Evolutionary conservation across 2,113 vertebrate species (phyloP), one percentile per base, ranked within the genome.

Genomic region (Cnemophilus loriae): DNA sequence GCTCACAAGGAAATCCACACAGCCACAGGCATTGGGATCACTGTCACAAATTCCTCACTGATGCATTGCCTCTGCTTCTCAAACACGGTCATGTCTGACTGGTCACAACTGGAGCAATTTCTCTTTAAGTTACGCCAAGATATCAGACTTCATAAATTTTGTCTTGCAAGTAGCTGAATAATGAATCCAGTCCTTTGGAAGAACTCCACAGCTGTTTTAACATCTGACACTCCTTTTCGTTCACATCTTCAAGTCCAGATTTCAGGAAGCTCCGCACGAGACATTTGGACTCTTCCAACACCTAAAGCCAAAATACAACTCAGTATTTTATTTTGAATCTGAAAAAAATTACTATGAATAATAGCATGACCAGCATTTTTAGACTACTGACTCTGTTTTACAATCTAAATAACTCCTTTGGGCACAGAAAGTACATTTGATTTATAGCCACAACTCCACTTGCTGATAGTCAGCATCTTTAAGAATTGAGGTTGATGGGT

Each of bases 131-230:
- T 10, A 68, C 32, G 56, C 73, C 14, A 30, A 28, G 87, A 53
- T 77, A 60, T 99, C 98, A 99, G 95, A 99, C 99, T 96, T 99
- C 99, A 17, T 98, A 99, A 23, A 98, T 98, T 94, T 99, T 99
- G 98, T 98, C 99, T 95, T 99, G 99, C 95, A 99, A 97, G 96
- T 99, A 99, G 97, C 98, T 99, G 97, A 99, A 99, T 47, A 99
- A 98, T 2, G 99, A 99, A 94, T 99, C 99, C 86, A 99, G 98
- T 97, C 99, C 99, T 97, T 99, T 99, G 96, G 99, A 99, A 88
- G 99, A 99, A 78, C 99, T 99, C 99, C 99, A 99, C 83, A 99
- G 98, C 95, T 99, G 99, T 91, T 98, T 99, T 78, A 99, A 97
- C 98, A 99, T 99, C 97, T 99, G 97, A 93, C 99, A 99, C 95